Percentiles rank a stretch among this genome's conserved stretches.
These are phyloP conservation scores for Scolanthus callimorphus DNA, from an alignment of 92 coral and sea anemone genomes.

Conservation along the genomic window DNA sequence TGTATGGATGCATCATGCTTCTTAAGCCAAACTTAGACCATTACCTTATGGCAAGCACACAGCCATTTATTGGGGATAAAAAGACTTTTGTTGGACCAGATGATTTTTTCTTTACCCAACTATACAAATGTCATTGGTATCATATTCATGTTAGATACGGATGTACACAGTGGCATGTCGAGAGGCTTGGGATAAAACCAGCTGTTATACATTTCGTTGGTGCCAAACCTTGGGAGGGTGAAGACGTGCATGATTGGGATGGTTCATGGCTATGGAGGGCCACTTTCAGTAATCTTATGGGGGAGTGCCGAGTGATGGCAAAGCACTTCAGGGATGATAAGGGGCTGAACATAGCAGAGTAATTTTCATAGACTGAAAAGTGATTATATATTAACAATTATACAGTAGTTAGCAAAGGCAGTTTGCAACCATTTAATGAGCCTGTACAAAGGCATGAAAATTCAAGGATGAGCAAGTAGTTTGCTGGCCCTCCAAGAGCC, in stretches of 20 bases:
- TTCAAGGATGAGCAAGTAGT: no score
- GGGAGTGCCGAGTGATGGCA: constrained; percentile 7
- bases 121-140: constrained; percentile 72
- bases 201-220: constrained; percentile 63
- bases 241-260: constrained; percentile 40
- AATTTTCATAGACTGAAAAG: no score
- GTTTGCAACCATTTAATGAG: no score
- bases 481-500: no score
- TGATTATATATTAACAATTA: no score
- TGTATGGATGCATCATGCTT: constrained; percentile 75
- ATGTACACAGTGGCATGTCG: constrained; percentile 62
- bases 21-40: constrained; percentile 68
- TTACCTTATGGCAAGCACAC: constrained; percentile 67
- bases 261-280: constrained; percentile 32
- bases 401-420: no score
- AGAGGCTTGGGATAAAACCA: constrained; percentile 43
- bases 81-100: constrained; percentile 79
- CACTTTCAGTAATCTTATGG: constrained; percentile 4
- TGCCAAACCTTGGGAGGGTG: constrained; percentile 65
- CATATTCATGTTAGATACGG: constrained; percentile 77
- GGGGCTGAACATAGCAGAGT: no score
- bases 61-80: constrained; percentile 61
- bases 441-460: no score
- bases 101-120: constrained; percentile 76
- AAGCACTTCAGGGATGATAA: no score